Base-by-base conservation (phyloP, 2,113 vertebrate genomes). In the Alligator mississippiensis region DNA sequence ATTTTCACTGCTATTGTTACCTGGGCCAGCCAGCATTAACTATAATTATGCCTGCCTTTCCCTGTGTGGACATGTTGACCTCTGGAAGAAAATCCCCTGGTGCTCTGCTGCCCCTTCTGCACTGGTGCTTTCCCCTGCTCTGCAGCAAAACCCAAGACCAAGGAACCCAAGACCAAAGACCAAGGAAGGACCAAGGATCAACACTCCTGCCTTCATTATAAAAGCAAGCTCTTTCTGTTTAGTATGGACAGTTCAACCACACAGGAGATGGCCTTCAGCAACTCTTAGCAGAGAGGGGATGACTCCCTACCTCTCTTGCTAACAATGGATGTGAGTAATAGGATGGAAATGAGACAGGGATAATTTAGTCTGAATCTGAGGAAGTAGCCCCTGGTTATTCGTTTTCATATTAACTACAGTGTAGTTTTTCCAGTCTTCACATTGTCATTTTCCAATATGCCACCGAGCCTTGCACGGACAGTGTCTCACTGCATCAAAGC, bases 401-500 rank as follows among this genome's bases (percentile, higher is more conserved):
- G 55, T 66, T 63, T 58, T 76, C 34, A n/a, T n/a, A 18, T 11
- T 70, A 11, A 13, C 21, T 10, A 61, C 4, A 63, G 7, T 38
- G 63, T 19, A 74, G 17, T 27, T 85, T 94, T 85, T 89, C 1
- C 19, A 75, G 64, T 84, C 25, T n/a, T 82, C 63, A n/a, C 24
- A n/a, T 4, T 84, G 17, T 47, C 13, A 28, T 82, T 84, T 92
- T 75, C 34, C 17, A 68, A 9, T 9, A 13, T 70, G 30, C 2
- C 12, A 34, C 4, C 14, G 34, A 80, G 15, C 70, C 94, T 80
- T 85, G 47, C 64, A 70, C 9, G 81, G 64, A 28, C 28, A 59
- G 61, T 77, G 83, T 91, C 85, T 70, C 79, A 77, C 55, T 77
- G 75, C n/a, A 60, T 89, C 89, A 82, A 85, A 84, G 75, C 85